Evolutionary conservation across 1,140 invertebrate genomes (phyloP), one percentile per base, ranked within the genome.

Genomic region (Drosophila sproati): DNA sequence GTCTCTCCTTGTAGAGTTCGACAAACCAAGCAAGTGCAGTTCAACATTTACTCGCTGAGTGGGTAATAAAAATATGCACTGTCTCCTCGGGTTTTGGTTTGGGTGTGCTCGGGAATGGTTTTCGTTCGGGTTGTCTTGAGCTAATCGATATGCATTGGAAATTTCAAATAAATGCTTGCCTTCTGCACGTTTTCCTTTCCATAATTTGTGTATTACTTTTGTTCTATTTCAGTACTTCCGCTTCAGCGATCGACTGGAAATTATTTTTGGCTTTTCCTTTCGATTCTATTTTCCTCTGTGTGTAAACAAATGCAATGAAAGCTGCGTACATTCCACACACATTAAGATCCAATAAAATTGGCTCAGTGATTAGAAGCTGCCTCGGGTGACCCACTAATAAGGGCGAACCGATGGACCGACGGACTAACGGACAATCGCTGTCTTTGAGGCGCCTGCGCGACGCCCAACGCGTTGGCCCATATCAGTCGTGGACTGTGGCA

Each of bases 61-160:
- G 78, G 62, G 78, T 72, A 80, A 80, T 81, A 77, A 61, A 80
- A 51, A 52, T 68, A 63, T 72, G 47, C 52, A 61, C 51, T 59
- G 32, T 29, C 34, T 35, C 34, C 6, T 28, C 43, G 41, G 31
- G 31, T 35, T 28, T 8, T n/a, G 43, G 12, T 4, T 28, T 20
- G 43, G 37, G 8, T 3, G 35, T 5, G 35, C 12, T 31, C n/a
- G 8, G 60, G 20, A 6, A 28, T 51, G 12, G 45, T 8, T 61
- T 39, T 48, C 28, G 60, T 35, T 64, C 5, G 34, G 60, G 51
- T 31, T 56, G 41, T 56, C 63, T 45, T 12, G 20, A 61, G 74
- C 79, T 82, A 82, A 82, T 82, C 80, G 79, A 82, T 82, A 71
- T 31, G 51, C 64, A 82, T 82, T 61, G 50, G 37, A 57, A 56